Base-by-base conservation (phyloP, 1,140 invertebrate genomes). In the Lanistes nyassanus region DNA sequence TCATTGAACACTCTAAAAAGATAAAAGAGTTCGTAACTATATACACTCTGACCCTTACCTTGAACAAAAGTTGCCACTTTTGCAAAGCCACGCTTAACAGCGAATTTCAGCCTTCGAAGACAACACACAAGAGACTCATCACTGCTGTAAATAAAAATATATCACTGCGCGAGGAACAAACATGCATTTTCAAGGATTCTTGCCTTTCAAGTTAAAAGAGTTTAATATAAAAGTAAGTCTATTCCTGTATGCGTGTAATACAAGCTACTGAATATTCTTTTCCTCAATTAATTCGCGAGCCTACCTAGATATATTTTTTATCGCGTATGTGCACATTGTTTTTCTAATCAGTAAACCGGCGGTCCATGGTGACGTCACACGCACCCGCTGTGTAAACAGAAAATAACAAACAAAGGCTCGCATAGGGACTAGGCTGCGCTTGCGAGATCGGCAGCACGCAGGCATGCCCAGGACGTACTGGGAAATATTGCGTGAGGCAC, bases 341-440 rank as follows among this genome's bases (percentile, higher is more conserved):
- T 79, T 82, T 84, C 78, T 79, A 79, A 77, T 78, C 64, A 31
- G 80, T 76, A 42, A 67, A 76, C 11, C 19, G 77, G 55, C 76
- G 47, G 62, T 60, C 55, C 65, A 76, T 67, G 60, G 80, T 85
- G 84, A 85, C 84, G 84, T 85, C 84, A 85, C 81, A 75, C 70
- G 79, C 83, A 84, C 83, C 82, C 82, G 82, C 84, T 82, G 80
- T 81, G 84, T 85, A 83, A 85, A 85, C 82, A 84, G 75, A 83
- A 81, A 85, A 79, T 80, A 83, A 85, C 80, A 84, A 82, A 84
- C 81, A 83, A 82, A 77, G 78, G 60, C 37, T 36, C 56, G 58
- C 31, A 26, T 47, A 56, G 36, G 60, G 51, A 37, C 69, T 60
- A 60, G 69, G 69, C 53, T 42, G 55, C 29, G 53, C 64, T 74